Evolutionary conservation across 2,797 vertebrate species (phyloP).

Genomic region (Pseudotriccus pelzelni): DNA sequence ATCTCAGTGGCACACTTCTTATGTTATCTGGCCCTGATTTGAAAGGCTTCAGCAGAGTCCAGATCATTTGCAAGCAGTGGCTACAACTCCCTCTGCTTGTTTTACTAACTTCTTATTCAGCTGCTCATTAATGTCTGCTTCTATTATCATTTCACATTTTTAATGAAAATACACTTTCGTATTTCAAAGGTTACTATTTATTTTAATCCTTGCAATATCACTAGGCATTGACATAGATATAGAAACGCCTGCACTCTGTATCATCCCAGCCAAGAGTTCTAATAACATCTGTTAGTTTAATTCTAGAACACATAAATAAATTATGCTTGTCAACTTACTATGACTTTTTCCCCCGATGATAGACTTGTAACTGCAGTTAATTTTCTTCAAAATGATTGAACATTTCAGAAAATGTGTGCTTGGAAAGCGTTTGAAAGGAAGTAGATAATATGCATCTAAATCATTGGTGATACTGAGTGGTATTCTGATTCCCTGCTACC

Average conservation of each 20-base stretch:
- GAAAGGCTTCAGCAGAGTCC: not conserved
- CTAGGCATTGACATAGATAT: not conserved
- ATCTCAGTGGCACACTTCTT: not conserved
- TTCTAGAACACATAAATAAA: slow-evolving; percentile 47
- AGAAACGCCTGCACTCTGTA: slow-evolving; percentile 11
- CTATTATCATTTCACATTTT: not conserved
- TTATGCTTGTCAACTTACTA: slow-evolving; percentile 24
- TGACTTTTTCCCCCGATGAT: slow-evolving; percentile 12
- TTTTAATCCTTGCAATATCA: slow-evolving; percentile 27
- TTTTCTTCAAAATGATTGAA: slow-evolving; percentile 23
- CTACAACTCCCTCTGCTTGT: not conserved
- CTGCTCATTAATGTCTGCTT: not conserved
- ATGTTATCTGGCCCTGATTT: not conserved
- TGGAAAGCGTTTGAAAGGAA: not conserved
- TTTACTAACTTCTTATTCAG: not conserved
- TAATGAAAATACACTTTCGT: slow-evolving; percentile 6
- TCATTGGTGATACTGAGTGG: not conserved
- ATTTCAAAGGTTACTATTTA: slow-evolving; percentile 24
- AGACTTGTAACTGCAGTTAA: slow-evolving; percentile 16
- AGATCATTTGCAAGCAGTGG: not conserved
- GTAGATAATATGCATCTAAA: not conserved
- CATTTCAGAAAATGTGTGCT: slow-evolving; percentile 2
- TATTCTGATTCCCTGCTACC: not conserved
- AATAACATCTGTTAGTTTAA: slow-evolving; percentile 50
- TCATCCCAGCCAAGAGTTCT: slow-evolving; percentile 39